These are phyloP conservation scores for Apis cerana DNA, from an alignment of 1,140 invertebrate species.

Conservation along the genomic window DNA sequence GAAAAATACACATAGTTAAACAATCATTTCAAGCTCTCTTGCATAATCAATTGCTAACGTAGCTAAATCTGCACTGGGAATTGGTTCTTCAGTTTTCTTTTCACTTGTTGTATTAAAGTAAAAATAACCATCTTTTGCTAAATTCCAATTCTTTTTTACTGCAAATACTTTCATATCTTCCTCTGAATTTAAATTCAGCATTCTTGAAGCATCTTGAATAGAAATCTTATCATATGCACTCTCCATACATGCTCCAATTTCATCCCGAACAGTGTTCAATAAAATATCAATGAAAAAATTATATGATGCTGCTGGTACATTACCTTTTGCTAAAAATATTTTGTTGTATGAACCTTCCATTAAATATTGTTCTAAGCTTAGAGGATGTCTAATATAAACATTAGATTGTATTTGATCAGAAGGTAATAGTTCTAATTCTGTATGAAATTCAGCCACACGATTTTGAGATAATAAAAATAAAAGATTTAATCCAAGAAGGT, in stretches of 20 bases:
- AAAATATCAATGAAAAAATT: slow-evolving; percentile 99
- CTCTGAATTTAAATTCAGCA: slow-evolving; percentile 92
- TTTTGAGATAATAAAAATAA: slow-evolving; percentile 98
- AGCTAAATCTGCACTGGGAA: slow-evolving; percentile 94
- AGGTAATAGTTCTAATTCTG: slow-evolving; percentile 97
- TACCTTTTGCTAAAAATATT: slow-evolving; percentile 93
- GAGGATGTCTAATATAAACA: slow-evolving; percentile 96
- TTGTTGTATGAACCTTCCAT: slow-evolving; percentile 99
- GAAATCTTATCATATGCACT: slow-evolving; percentile 97
- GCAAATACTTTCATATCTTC: slow-evolving; percentile 91
- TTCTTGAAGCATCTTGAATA: slow-evolving; percentile 91
- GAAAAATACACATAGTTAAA: slow-evolving; percentile 82
- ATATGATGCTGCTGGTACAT: slow-evolving; percentile 98
- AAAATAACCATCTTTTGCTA: slow-evolving; percentile 90
- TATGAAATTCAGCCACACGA: slow-evolving; percentile 98
- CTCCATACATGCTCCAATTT: slow-evolving; percentile 98
- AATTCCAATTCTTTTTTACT: slow-evolving; percentile 90
- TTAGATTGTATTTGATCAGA: slow-evolving; percentile 96
- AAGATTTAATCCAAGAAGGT: slow-evolving; percentile 96
- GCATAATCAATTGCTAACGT: slow-evolving; percentile 98
- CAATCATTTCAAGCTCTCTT: slow-evolving; percentile 99
- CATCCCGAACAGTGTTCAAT: slow-evolving; percentile 96
- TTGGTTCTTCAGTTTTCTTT: slow-evolving; percentile 89
- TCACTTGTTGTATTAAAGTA: slow-evolving; percentile 87
- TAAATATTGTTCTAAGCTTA: slow-evolving; percentile 98